These are phyloP conservation scores for Heliconius ismenius DNA, from an alignment of 2,888 invertebrate genomes.

Conservation along the genomic window DNA sequence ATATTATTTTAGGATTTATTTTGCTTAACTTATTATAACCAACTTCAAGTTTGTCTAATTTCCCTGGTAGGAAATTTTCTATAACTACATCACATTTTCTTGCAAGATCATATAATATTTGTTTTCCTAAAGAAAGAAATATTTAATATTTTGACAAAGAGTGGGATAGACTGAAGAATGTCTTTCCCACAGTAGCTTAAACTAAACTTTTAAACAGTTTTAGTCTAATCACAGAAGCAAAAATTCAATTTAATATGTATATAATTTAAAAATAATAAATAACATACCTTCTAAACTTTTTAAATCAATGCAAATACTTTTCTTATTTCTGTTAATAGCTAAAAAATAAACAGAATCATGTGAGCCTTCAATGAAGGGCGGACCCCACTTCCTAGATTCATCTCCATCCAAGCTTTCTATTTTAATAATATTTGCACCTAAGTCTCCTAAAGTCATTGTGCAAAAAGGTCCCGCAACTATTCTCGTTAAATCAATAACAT, in stretches of 20 bases:
- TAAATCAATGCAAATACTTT: conserved; percentile 93
- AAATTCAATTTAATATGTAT: not conserved
- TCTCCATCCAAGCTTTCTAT: conserved; percentile 92
- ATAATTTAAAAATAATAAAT: not conserved
- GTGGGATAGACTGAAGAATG: too few species aligned
- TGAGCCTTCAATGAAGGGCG: conserved; percentile 88
- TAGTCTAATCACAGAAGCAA: too few species aligned
- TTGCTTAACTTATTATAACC: conserved; percentile 88
- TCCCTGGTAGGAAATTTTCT: conserved; percentile 97
- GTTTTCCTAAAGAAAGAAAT: conserved; percentile 63
- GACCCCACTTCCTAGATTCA: conserved; percentile 96
- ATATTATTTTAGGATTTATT: conserved; percentile 90
- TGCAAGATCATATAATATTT: conserved; percentile 86
- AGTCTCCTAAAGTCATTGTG: conserved; percentile 95
- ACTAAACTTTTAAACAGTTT: too few species aligned
- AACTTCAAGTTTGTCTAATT: conserved; percentile 87
- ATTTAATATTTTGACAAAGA: not conserved
- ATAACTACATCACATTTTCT: conserved; percentile 91
- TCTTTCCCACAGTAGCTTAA: too few species aligned
- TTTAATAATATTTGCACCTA: conserved; percentile 96
- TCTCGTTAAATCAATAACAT: conserved; percentile 90
- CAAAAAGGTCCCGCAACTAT: conserved; percentile 97
- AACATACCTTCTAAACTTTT: conserved; percentile 84
- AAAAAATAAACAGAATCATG: conserved; percentile 91
- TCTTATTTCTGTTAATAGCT: conserved; percentile 96